Percentiles rank a stretch among this genome's conserved stretches.
These are phyloP conservation scores for Anolis apletophallus DNA, from an alignment of 2,797 vertebrate genomes.

Conservation along the genomic window DNA sequence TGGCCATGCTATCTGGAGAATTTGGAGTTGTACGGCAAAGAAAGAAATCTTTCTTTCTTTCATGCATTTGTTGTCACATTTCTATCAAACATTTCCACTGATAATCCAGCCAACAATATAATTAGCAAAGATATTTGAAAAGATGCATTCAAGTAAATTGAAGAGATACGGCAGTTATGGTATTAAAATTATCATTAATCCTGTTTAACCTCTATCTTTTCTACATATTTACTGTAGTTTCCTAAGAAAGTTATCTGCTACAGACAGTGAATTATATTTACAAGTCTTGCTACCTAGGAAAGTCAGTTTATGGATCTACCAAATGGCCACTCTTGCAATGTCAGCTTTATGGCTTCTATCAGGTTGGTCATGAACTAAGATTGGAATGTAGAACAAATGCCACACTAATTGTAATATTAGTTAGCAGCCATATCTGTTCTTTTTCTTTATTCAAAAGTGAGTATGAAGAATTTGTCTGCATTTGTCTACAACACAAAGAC, in stretches of 20 bases:
- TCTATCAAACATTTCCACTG: no score
- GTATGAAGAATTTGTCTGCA: background rate
- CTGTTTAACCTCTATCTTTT: background rate
- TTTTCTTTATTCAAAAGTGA: background rate
- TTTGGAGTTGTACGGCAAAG: background rate
- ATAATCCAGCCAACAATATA: no score
- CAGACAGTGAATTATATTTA: background rate
- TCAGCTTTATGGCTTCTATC: background rate
- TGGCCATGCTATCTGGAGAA: background rate
- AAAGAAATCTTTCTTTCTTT: background rate
- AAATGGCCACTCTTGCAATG: background rate
- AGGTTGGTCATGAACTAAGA: background rate
- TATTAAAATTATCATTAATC: no score
- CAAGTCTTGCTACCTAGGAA: background rate
- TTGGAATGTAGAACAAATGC: background rate
- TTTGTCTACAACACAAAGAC: background rate
- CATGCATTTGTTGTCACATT: no score
- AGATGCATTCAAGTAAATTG: no score
- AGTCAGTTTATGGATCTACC: conserved; percentile 5
- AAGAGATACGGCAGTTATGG: no score
- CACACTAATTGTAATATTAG: background rate
- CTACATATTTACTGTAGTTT: background rate
- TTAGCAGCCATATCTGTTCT: background rate
- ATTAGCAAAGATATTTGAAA: no score
- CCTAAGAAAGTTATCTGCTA: background rate